Evolutionary conservation across 2,113 vertebrate genomes (phyloP).

Genomic region (Actenoides lindsayi): DNA sequence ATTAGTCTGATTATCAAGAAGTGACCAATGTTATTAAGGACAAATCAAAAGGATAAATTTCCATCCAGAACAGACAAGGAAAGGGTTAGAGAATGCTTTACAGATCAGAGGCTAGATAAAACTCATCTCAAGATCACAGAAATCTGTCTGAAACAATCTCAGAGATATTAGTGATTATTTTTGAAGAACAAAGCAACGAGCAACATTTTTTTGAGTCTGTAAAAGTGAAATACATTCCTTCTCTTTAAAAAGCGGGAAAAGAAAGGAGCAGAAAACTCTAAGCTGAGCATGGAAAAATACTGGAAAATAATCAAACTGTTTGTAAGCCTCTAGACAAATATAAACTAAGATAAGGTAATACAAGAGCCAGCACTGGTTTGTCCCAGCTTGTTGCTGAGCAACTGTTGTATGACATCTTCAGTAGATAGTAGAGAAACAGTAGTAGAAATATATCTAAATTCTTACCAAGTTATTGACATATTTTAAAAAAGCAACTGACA

Average conservation of each 20-base stretch:
- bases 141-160: neutral
- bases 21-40: neutral
- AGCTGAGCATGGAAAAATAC: neutral
- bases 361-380: neutral
- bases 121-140: neutral
- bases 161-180: neutral
- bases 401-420: neutral
- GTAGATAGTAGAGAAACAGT: neutral
- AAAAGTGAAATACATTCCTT: neutral
- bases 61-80: neutral
- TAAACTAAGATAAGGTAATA: neutral
- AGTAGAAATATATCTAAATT: neutral
- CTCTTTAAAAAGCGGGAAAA: neutral
- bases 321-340: neutral
- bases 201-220: neutral
- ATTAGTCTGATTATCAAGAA: neutral
- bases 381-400: neutral
- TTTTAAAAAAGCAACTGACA: neutral
- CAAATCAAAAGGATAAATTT: neutral
- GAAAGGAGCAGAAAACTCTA: neutral
- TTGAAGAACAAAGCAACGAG: neutral
- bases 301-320: neutral
- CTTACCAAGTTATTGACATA: neutral
- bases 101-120: neutral
- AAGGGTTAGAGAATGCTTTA: neutral